Conservation (phyloP, 1,140 invertebrate species). For the Halesus radiatus region DNA sequence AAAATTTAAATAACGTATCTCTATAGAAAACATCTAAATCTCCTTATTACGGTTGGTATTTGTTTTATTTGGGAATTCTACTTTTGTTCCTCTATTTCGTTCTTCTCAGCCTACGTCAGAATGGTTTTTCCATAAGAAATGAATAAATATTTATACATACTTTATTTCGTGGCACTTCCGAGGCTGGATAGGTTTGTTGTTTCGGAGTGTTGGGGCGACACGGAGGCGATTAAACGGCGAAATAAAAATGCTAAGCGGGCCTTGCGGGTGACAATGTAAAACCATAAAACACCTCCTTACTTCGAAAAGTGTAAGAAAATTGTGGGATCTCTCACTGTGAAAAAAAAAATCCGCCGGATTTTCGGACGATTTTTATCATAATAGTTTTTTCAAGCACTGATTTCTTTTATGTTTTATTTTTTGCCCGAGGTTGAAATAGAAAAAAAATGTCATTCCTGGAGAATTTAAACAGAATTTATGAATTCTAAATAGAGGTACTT, state of each 20-base stretch:
- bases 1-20: background rate
- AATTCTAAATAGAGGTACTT: background rate
- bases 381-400: slow-evolving; percentile 27
- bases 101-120: background rate
- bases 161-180: background rate
- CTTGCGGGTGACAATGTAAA: slow-evolving; percentile 50
- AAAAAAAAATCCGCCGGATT: slow-evolving; percentile 1
- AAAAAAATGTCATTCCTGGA: background rate
- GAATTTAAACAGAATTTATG: background rate
- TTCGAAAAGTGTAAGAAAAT: slow-evolving; percentile 29
- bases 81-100: background rate
- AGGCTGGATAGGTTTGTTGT: slow-evolving; percentile 24
- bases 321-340: slow-evolving; percentile 13
- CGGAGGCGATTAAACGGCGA: slow-evolving; percentile 46
- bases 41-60: background rate
- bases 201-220: slow-evolving; percentile 35
- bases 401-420: slow-evolving; percentile 18
- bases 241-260: slow-evolving; percentile 52
- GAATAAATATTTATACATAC: slow-evolving; percentile 34
- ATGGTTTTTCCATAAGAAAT: slow-evolving; percentile 29
- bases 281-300: slow-evolving; percentile 48
- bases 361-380: slow-evolving; percentile 23
- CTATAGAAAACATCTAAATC: background rate
- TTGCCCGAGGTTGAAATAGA: background rate
- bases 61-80: background rate